Base-by-base conservation (phyloP, 2,888 invertebrate species). In the Horisme vitalbata region DNA sequence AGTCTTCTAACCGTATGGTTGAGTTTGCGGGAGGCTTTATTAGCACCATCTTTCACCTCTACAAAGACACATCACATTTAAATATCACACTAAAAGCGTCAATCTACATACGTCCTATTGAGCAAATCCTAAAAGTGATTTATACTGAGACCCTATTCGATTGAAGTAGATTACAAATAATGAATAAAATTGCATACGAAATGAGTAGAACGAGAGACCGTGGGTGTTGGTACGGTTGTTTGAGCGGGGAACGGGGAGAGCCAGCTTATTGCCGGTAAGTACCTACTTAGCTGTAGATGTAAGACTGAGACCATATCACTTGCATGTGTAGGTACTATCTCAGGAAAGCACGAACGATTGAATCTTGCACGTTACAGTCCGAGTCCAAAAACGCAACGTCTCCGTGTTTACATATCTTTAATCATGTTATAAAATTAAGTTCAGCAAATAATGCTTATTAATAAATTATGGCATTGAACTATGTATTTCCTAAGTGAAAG, bases 151-250 rank as follows among this genome's bases (percentile, higher is more conserved):
- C 83, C 83, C 83, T 81, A 84, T 85, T 83, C 86, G 79, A 88
- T 86, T 87, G 85, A 83, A 87, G 87, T 83, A 83, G 86, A 87
- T 88, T 87, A 88, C 88, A 88, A 88, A 88, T 88, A 87, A 88
- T 88, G 88, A 87, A 87, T 88, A 87, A 88, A 88, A 88, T 88
- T 88, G 88, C 88, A 88, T 88, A 83, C 82, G 83, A 83, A 88
- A 88, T 88, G 87, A 87, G 86, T 72, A 75, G 76, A 80, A 71
- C 71, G 76, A 75, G 76, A 75, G 81, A 76, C 82, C 76, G 81
- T 75, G 79, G 79, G 78, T 76, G 71, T 39, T 33, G 28, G 28
- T 77, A 74, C 68, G 73, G 71, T 74, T 85, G 83, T 84, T 85
- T 87, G 85, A 71, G 64, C 68, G 70, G 79, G 73, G 67, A 38